phyloP scores from a whole-genome alignment of 2,113 vertebrate genomes.

The Serinus canaria region DNA sequence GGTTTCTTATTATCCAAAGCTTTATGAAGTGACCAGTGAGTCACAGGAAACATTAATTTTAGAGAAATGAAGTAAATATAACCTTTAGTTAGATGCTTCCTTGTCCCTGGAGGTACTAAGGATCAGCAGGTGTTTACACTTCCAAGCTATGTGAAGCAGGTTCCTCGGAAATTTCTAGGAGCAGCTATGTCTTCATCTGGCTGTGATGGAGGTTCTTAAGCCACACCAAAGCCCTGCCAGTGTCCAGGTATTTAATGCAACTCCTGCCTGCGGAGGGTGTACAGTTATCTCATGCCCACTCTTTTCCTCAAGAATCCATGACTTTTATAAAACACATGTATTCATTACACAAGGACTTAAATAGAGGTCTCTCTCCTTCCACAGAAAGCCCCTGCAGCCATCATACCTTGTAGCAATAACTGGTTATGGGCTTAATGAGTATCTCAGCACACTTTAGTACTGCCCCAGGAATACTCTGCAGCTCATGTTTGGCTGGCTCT shows the following conservation, averaged over 20 bases:
- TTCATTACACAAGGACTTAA: not conserved
- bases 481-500: not conserved
- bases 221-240: not conserved
- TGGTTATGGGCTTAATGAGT: not conserved
- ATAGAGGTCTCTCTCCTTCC: not conserved
- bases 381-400: not conserved
- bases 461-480: not conserved
- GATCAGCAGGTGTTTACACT: not conserved
- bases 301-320: not conserved
- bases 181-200: not conserved
- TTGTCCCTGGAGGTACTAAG: not conserved
- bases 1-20: not conserved
- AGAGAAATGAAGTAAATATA: not conserved
- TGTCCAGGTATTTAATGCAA: not conserved
- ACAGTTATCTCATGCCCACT: not conserved
- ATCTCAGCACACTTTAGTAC: not conserved
- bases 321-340: not conserved
- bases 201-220: not conserved
- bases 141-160: not conserved
- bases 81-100: not conserved
- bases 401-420: fast-evolving
- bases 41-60: not conserved
- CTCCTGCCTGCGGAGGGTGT: not conserved
- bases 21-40: not conserved
- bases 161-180: not conserved